Evolutionary conservation across 2,888 invertebrate genomes (phyloP).

Genomic region (Nemotelus pantherinus): DNA sequence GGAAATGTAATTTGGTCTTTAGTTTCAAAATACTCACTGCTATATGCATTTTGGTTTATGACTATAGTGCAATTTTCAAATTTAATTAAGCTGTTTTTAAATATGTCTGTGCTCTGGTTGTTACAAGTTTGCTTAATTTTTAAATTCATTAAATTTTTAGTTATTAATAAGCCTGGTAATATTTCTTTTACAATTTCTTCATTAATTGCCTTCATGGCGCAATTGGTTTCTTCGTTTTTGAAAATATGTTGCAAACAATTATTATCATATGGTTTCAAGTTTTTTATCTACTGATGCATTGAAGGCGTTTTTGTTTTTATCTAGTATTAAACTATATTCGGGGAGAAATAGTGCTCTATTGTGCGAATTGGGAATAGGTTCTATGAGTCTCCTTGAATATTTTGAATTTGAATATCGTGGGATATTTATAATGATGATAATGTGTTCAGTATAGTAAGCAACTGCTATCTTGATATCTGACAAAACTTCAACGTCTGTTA

Average conservation of each 20-base stretch:
- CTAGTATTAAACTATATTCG: background rate
- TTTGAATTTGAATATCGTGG: conserved; percentile 14
- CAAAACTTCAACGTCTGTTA: conserved; percentile 26
- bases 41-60: background rate
- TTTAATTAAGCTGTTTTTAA: background rate
- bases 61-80: background rate
- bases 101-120: background rate
- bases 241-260: conserved; percentile 2
- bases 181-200: background rate
- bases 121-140: background rate
- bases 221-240: background rate
- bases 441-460: conserved; percentile 10
- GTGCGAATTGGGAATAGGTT: background rate
- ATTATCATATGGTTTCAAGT: too few relatives aligned
- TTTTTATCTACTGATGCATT: too few relatives aligned
- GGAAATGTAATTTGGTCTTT: background rate
- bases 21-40: background rate
- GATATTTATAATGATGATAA: conserved; percentile 41
- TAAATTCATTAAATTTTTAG: background rate
- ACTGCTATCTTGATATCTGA: conserved; percentile 34
- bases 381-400: background rate
- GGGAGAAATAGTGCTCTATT: background rate
- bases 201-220: background rate
- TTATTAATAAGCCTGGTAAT: background rate
- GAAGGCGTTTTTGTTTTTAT: background rate